Percentiles rank a stretch among this genome's conserved stretches.
Evolutionary conservation across 2,113 vertebrate genomes (phyloP).

Genomic region (Gobius niger): DNA sequence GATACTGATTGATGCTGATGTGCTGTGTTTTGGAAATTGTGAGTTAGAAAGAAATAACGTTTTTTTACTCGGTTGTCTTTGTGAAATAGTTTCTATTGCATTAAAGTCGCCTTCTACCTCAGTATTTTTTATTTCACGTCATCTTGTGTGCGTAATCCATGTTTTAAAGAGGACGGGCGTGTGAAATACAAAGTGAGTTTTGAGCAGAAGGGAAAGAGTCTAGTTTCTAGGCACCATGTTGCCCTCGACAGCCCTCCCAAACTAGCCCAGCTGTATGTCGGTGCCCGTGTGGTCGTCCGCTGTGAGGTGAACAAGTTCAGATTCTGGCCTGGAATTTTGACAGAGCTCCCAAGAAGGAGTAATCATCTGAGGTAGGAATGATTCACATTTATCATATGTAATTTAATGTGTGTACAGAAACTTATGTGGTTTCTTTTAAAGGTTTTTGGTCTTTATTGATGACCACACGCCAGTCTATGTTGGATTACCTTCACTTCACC

Average conservation of each 20-base stretch:
- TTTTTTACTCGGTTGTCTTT: too few relatives aligned
- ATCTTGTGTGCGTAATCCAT: too few relatives aligned
- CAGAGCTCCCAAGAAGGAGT: conserved; percentile 88
- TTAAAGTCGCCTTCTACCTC: too few relatives aligned
- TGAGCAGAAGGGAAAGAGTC: conserved; percentile 86
- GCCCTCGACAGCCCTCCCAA: conserved; percentile 81
- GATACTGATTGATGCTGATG: too few relatives aligned
- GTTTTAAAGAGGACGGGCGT: conserved; percentile 72
- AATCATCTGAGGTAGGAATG: conserved; percentile 84
- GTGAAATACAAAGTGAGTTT: conserved; percentile 89
- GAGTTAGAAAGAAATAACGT: too few relatives aligned
- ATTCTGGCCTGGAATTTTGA: conserved; percentile 84
- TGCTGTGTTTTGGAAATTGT: too few relatives aligned
- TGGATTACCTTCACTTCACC: conserved; percentile 82
- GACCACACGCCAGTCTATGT: conserved; percentile 85
- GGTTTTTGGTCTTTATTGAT: conserved; percentile 93
- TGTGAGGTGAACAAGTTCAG: conserved; percentile 83
- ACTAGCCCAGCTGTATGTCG: conserved; percentile 81
- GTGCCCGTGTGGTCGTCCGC: conserved; percentile 86
- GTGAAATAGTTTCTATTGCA: too few relatives aligned
- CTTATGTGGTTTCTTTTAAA: conserved; percentile 55
- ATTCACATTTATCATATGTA: background rate
- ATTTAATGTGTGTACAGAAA: background rate
- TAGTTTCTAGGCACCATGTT: conserved; percentile 89
- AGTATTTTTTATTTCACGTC: too few relatives aligned